phyloP scores from a whole-genome alignment of 2,113 vertebrate species.

The Phalacrocorax brasilianus region DNA sequence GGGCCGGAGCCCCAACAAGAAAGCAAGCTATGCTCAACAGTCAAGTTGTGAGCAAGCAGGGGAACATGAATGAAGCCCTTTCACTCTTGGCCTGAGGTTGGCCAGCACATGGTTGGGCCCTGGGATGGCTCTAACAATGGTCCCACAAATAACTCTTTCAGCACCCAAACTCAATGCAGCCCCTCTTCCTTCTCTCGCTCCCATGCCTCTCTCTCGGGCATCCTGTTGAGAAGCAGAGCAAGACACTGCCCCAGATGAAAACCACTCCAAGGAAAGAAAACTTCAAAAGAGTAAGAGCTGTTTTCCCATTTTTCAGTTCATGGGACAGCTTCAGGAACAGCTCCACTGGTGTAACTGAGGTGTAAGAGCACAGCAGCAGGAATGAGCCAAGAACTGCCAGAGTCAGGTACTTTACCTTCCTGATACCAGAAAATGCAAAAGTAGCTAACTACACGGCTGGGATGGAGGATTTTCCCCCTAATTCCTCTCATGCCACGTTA shows the following conservation, averaged over 20 bases:
- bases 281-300: not conserved
- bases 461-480: too few species aligned
- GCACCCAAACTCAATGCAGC: not conserved
- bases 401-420: not conserved
- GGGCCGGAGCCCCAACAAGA: not conserved
- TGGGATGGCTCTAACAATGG: not conserved
- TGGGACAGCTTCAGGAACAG: not conserved
- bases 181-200: not conserved
- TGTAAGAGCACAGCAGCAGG: not conserved
- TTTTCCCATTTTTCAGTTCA: not conserved
- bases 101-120: not conserved
- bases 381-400: not conserved
- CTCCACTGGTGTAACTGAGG: fast-evolving
- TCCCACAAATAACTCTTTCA: not conserved
- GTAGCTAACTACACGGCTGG: not conserved
- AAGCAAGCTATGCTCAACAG: not conserved
- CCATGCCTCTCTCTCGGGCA: fast-evolving
- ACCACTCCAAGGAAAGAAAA: not conserved
- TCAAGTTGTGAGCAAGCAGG: not conserved
- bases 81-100: not conserved
- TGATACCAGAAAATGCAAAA: not conserved
- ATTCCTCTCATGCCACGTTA: not conserved
- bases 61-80: not conserved
- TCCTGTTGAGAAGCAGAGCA: not conserved
- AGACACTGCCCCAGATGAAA: fast-evolving